Percentiles rank a stretch among this genome's conserved stretches.
phyloP scores from a whole-genome alignment of 2,797 vertebrate genomes.

The Denticeps clupeoides region DNA sequence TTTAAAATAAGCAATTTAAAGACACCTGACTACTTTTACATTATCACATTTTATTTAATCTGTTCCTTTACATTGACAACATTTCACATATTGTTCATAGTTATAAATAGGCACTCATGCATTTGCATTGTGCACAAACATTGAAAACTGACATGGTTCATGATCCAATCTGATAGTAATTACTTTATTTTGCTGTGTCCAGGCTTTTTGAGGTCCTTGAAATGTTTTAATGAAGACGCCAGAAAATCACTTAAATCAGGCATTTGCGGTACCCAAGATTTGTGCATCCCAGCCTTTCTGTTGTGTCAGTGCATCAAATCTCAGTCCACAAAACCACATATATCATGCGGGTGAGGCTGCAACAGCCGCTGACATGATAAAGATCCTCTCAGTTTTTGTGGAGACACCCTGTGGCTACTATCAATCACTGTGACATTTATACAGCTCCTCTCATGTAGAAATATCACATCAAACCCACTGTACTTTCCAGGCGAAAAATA shows the following conservation, averaged over 20 bases:
- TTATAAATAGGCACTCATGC: too few relatives aligned
- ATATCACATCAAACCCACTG: constrained; percentile 9
- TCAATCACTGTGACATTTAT: constrained; percentile 15
- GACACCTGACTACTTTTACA: too few relatives aligned
- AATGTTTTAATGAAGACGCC: not conserved
- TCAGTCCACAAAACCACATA: not conserved
- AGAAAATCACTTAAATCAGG: too few relatives aligned
- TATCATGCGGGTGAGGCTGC: not conserved
- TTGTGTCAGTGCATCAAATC: not conserved
- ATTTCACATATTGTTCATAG: too few relatives aligned
- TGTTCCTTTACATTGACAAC: too few relatives aligned
- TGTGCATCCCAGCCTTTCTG: not conserved
- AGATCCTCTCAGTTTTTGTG: constrained; percentile 8
- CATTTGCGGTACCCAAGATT: not conserved
- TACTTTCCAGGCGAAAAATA: not conserved
- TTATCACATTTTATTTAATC: too few relatives aligned
- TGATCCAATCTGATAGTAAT: too few relatives aligned
- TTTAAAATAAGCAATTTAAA: too few relatives aligned
- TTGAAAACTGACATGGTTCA: too few relatives aligned
- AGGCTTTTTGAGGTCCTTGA: too few relatives aligned
- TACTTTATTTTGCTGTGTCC: too few relatives aligned
- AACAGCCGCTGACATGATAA: not conserved
- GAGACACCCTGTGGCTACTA: constrained; percentile 1
- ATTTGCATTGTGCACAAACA: too few relatives aligned
- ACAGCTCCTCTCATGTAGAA: constrained; percentile 10